A percentile compares a stretch with the other conserved stretches of the same genome.
Evolutionary conservation across 2,888 invertebrate genomes (phyloP).

Genomic region (Metopia argyrocephala): DNA sequence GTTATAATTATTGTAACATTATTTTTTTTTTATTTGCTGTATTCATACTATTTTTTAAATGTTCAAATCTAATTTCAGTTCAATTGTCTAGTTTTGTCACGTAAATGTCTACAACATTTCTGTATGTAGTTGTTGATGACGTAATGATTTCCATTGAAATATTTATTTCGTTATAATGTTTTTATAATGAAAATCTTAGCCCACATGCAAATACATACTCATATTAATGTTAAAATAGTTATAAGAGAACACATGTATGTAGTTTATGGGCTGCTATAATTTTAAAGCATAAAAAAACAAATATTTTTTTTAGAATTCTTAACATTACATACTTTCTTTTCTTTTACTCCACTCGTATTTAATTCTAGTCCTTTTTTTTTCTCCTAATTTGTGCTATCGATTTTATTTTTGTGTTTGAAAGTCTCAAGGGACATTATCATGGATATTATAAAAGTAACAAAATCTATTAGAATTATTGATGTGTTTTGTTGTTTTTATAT

Average conservation of each 20-base stretch:
- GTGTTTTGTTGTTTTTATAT: not conserved
- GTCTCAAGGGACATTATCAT: conserved; percentile 51
- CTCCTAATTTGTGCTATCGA: not conserved
- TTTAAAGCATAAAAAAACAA: no score
- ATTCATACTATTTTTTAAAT: not conserved
- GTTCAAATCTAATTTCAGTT: conserved; percentile 42
- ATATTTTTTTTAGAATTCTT: no score
- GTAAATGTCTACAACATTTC: conserved; percentile 24
- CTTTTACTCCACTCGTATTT: not conserved
- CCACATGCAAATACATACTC: not conserved
- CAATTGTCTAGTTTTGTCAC: conserved; percentile 53
- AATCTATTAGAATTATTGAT: conserved; percentile 37
- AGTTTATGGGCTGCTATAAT: no score
- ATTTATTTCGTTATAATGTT: conserved; percentile 9
- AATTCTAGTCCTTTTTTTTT: not conserved
- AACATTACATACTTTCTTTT: no score
- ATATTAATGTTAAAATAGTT: not conserved
- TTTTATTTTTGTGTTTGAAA: conserved; percentile 12
- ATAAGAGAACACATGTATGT: no score
- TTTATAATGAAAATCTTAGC: not conserved
- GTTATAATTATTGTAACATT: no score
- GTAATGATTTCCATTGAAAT: conserved; percentile 21
- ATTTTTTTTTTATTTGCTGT: no score
- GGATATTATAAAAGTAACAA: conserved; percentile 50
- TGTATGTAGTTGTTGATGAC: not conserved